Conservation (phyloP, 1,140 invertebrate species). For the Drosophila gunungcola region DNA sequence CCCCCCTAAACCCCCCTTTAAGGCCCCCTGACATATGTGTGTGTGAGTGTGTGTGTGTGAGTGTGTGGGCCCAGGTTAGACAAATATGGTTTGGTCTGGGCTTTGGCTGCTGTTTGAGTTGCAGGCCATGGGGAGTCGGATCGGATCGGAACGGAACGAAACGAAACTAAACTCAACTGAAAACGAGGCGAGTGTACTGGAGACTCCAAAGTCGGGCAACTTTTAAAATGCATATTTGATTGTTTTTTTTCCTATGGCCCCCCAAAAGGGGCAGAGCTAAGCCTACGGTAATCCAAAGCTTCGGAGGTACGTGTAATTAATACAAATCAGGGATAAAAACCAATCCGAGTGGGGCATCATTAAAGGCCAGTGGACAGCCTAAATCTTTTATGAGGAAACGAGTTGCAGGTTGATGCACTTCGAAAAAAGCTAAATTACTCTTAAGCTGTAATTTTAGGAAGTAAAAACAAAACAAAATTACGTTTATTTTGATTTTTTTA, state of each 20-base stretch:
- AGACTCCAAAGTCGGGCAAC: conserved; percentile 53
- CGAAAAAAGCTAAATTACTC: not conserved
- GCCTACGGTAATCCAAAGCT: conserved; percentile 21
- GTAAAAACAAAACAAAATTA: too few relatives aligned
- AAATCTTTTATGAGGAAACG: conserved; percentile 7
- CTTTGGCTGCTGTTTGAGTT: conserved; percentile 75
- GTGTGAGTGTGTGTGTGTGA: conserved; percentile 24
- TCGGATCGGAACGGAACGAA: conserved; percentile 25
- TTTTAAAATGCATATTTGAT: conserved; percentile 83
- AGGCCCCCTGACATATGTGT: conserved; percentile 7
- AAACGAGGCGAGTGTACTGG: conserved; percentile 22
- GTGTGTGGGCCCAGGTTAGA: conserved; percentile 74
- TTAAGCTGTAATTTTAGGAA: not conserved
- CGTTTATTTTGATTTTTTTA: too few relatives aligned
- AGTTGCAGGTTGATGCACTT: not conserved
- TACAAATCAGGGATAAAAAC: conserved; percentile 40
- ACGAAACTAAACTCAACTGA: conserved; percentile 34
- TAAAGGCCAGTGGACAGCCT: conserved; percentile 12
- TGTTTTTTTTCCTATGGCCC: conserved; percentile 41
- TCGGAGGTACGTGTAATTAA: conserved; percentile 50
- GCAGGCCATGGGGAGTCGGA: conserved; percentile 64
- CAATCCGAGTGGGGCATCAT: conserved; percentile 11
- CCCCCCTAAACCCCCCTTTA: conserved; percentile 4
- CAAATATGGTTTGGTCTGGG: conserved; percentile 77
- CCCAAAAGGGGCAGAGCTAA: conserved; percentile 3